phyloP scores from a whole-genome alignment of 2,113 vertebrate species.

The Passer montanus region DNA sequence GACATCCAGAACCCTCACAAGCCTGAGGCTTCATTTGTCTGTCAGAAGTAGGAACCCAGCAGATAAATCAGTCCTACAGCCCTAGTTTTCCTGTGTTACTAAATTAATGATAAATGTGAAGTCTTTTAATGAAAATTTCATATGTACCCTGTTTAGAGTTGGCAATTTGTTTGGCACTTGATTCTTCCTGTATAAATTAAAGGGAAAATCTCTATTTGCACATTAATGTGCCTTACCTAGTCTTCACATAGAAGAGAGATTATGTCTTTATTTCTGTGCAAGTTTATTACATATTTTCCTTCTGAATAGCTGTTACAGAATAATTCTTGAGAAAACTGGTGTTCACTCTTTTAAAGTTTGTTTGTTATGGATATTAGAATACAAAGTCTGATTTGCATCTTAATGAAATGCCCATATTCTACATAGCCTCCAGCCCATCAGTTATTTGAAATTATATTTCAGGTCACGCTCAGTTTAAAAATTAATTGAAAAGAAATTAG shows the following conservation, averaged over 20 bases:
- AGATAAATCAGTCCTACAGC: background rate
- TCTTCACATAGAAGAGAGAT: background rate
- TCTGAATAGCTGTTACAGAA: background rate
- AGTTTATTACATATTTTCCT: background rate
- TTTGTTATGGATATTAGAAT: background rate
- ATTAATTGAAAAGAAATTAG: constrained; percentile 51
- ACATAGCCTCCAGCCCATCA: background rate
- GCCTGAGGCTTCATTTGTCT: background rate
- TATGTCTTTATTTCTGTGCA: background rate
- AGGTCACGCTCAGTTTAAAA: constrained; percentile 21
- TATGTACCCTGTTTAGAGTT: background rate
- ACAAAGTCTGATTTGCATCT: background rate
- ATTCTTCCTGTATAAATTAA: background rate
- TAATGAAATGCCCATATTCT: background rate
- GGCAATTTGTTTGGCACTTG: background rate
- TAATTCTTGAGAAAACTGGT: background rate
- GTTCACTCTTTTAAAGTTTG: background rate
- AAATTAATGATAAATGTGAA: background rate
- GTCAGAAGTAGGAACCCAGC: background rate
- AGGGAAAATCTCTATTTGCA: background rate
- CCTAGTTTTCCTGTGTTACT: background rate
- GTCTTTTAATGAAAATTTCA: background rate
- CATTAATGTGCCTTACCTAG: background rate
- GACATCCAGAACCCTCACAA: background rate
- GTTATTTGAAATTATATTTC: constrained; percentile 28